Percentiles rank a stretch among this genome's conserved stretches.
These are phyloP conservation scores for Caranx ignobilis DNA, from an alignment of 2,113 vertebrate genomes.

Conservation along the genomic window DNA sequence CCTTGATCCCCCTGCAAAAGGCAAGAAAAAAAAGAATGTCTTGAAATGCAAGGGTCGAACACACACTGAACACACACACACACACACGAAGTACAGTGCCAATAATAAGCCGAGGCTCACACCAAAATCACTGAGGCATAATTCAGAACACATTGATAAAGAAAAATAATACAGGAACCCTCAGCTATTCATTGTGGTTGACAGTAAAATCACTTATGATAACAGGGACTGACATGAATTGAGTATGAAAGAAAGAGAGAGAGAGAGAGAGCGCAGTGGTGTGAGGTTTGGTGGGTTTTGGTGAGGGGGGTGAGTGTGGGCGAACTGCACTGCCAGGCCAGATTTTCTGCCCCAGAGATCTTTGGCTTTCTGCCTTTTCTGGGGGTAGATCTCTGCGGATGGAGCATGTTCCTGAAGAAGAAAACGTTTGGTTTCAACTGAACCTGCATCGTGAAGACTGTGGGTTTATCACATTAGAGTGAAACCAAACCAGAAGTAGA, in stretches of 20 bases:
- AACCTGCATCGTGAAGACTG: conserved; percentile 41
- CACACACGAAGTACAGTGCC: conserved; percentile 9
- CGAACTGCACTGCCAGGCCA: conserved; percentile 40
- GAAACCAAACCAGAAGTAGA: conserved; percentile 30
- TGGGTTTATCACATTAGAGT: conserved; percentile 55
- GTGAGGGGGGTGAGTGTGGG: conserved; percentile 25
- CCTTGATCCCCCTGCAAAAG: conserved; percentile 98
- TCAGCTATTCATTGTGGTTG: conserved; percentile 74
- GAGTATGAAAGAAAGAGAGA: conserved; percentile 46
- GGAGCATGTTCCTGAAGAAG: conserved; percentile 7
- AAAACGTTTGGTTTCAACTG: conserved; percentile 47
- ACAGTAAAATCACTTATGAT: conserved; percentile 79
- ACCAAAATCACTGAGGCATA: conserved; percentile 48
- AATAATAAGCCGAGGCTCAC: conserved; percentile 47
- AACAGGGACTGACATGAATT: conserved; percentile 75
- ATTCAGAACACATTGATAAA: conserved; percentile 76
- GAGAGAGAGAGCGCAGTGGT: conserved; percentile 36
- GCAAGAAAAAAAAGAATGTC: conserved; percentile 67
- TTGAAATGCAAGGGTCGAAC: conserved; percentile 40
- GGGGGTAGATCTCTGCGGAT: conserved; percentile 25
- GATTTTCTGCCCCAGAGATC: conserved; percentile 63
- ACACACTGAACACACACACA: conserved; percentile 34
- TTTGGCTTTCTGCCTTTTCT: conserved; percentile 50
- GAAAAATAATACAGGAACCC: conserved; percentile 72
- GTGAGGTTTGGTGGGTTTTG: conserved; percentile 69